Conservation (phyloP, 2,797 vertebrate genomes). For the Aphelocoma californica region DNA sequence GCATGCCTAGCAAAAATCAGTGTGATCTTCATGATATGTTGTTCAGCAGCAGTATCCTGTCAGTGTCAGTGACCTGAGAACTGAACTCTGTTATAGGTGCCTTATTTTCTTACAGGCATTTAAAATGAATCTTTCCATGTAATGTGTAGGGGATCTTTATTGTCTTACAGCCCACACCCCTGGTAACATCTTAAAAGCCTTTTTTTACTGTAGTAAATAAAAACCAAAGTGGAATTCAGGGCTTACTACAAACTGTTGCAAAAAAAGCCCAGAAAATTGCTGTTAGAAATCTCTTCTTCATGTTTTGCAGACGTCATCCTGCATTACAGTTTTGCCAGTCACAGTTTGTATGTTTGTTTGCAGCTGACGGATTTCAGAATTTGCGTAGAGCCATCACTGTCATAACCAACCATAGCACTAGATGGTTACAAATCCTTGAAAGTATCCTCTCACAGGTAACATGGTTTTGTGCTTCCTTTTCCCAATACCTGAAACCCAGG, state of each 20-base stretch:
- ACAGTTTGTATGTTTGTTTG: background rate
- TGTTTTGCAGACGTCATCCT: background rate
- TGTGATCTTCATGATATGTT: background rate
- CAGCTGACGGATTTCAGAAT: background rate
- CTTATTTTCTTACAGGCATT: background rate
- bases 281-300: background rate
- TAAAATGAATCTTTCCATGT: background rate
- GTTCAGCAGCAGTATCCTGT: background rate
- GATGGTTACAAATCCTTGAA: background rate
- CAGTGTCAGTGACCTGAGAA: background rate
- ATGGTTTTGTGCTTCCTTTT: background rate
- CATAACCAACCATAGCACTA: background rate
- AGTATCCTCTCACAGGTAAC: background rate
- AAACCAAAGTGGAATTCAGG: background rate
- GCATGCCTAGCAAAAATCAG: background rate
- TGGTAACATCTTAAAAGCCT: background rate
- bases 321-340: background rate
- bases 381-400: background rate
- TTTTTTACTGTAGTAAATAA: background rate
- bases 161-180: accelerated
- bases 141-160: background rate
- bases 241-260: background rate
- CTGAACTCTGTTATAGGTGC: background rate
- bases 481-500: background rate
- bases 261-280: background rate